Evolutionary conservation across 2,113 vertebrate species (phyloP).

Genomic region (Parotia lawesii): DNA sequence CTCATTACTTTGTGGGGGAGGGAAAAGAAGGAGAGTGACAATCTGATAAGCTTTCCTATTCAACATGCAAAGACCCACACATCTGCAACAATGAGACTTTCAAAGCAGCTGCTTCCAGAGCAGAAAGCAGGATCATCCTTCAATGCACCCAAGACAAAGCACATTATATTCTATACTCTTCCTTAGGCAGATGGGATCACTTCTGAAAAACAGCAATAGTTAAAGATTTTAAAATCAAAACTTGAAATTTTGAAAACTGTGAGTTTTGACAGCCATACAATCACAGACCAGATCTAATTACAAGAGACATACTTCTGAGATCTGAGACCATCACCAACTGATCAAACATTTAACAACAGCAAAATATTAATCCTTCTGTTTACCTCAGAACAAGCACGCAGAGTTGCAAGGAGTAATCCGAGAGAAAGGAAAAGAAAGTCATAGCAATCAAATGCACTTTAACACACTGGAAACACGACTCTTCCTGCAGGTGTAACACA

Average conservation of each 20-base stretch:
- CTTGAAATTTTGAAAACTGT: background rate
- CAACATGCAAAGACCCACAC: background rate
- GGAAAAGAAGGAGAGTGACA: background rate
- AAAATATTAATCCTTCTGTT: background rate
- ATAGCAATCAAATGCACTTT: background rate
- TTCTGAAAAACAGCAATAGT: background rate
- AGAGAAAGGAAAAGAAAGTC: background rate
- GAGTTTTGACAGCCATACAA: background rate
- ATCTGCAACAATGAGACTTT: slow-evolving; percentile 7
- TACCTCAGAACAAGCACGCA: fast-evolving
- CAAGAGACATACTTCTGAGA: background rate
- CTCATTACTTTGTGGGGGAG: background rate
- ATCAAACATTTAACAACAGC: background rate
- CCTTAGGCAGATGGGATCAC: background rate
- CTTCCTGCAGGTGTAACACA: background rate
- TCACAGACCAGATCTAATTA: background rate
- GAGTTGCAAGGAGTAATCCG: background rate
- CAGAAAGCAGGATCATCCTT: background rate
- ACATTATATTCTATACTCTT: background rate
- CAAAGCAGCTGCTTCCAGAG: background rate
- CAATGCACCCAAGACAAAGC: background rate
- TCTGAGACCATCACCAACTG: background rate
- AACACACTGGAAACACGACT: background rate
- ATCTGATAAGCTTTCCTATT: background rate
- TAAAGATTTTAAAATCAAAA: background rate